A percentile compares a stretch with the other conserved stretches of the same genome.
Conservation (phyloP, 2,797 vertebrate species). For the Cephalopachus bancanus region DNA sequence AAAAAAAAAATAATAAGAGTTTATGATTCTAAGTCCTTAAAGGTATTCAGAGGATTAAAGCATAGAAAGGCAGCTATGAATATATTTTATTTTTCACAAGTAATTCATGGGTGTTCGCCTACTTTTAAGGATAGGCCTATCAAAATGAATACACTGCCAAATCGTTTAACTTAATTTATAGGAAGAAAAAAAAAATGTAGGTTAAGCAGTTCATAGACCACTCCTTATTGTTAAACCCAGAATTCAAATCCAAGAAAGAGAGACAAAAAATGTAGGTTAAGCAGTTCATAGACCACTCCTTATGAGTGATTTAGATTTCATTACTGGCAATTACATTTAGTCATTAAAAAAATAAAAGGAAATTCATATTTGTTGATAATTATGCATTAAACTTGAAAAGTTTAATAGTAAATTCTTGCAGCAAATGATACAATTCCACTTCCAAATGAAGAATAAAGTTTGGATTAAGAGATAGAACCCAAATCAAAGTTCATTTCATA, state of each 20-base stretch:
- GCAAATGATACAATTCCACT: background rate
- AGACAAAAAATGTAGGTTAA: background rate
- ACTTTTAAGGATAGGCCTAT: background rate
- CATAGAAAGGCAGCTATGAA: background rate
- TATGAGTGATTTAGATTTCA: background rate
- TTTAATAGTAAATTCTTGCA: background rate
- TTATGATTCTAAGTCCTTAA: background rate
- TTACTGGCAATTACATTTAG: background rate
- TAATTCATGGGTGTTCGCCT: background rate
- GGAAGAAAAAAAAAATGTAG: background rate
- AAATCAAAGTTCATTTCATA: background rate
- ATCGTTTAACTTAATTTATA: background rate
- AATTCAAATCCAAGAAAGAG: no score
- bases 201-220: background rate
- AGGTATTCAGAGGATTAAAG: background rate
- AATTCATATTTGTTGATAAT: background rate
- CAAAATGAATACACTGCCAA: background rate
- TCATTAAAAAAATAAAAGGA: background rate
- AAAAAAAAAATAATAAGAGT: no score
- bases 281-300: background rate
- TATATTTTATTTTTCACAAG: background rate
- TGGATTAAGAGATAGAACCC: background rate
- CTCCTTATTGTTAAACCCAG: no score
- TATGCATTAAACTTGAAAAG: background rate
- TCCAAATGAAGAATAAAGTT: background rate